A percentile compares a stretch with the other conserved stretches of the same genome.
phyloP scores from a whole-genome alignment of 1,140 invertebrate species.

The Octopus bimaculoides region DNA sequence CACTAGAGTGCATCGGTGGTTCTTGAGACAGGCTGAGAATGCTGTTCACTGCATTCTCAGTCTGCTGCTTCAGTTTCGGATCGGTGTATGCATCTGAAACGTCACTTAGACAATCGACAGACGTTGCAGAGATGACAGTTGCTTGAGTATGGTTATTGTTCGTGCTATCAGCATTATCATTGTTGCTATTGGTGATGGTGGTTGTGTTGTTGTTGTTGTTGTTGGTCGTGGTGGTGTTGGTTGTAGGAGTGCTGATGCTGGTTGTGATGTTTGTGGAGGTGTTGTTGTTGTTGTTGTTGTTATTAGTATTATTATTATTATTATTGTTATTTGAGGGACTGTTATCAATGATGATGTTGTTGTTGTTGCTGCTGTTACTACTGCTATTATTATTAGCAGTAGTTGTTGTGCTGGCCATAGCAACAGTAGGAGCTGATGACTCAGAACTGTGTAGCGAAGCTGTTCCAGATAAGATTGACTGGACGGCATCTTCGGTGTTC shows the following conservation, averaged over 20 bases:
- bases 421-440: neutral
- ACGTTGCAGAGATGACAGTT: neutral
- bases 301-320: neutral
- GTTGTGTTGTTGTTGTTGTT: neutral
- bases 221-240: neutral
- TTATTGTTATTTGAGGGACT: neutral
- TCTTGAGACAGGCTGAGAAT: slow-evolving; percentile 38
- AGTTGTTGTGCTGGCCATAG: neutral
- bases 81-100: slow-evolving; percentile 12
- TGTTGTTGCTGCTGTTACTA: neutral
- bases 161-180: neutral
- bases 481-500: neutral
- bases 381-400: neutral
- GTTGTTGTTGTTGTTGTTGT: neutral
- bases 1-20: slow-evolving; percentile 8
- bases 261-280: neutral
- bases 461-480: slow-evolving; percentile 3
- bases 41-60: slow-evolving; percentile 48
- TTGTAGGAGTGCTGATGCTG: neutral
- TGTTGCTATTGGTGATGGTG: neutral
- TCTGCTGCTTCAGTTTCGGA: slow-evolving; percentile 37
- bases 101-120: neutral
- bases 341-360: neutral
- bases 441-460: neutral
- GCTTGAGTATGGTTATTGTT: neutral